Base-by-base conservation (phyloP, 2,113 vertebrate genomes). In the Apodemus speciosus region DNA sequence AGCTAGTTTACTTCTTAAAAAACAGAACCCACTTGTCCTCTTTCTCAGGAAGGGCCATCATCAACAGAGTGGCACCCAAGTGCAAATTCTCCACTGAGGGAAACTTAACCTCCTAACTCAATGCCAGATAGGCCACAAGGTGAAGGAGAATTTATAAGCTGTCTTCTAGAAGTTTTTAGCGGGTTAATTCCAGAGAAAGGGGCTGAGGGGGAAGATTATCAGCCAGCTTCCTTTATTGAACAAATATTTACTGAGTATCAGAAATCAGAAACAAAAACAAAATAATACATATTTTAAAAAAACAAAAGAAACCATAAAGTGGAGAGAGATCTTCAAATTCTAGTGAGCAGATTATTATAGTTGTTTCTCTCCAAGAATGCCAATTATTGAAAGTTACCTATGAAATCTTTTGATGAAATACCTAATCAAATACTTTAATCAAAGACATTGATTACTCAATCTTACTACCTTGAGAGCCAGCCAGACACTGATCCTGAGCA, bases 291-390 rank as follows among this genome's bases (percentile, higher is more conserved):
- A 35, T 68, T 68, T 68, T 68, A 15, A 51, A 73, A 13, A 43
- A 13, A 11, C 51, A 71, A 68, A 81, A 81, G 69, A 84, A 95
- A 77, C n/a, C 86, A 72, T 69, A 43, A 62, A 91, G 14, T 49
- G 69, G 73, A n/a, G 43, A 1, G 0, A 68, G 46, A 46, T 69
- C 93, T 92, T 92, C 72, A 83, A 91, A 91, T 84, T 84, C 46
- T 88, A 91, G 69, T 10, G 2, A 92, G 83, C 40, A 95, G 91
- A 14, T 75, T 93, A 90, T 79, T 89, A 85, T 92, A 95, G 87
- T 77, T 23, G 3, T 35, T 89, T 66, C 88, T 96, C 87, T 91
- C 30, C n/a, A 97, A 91, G 51, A 95, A 95, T 60, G 40, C 2
- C 60, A 83, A 15, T 27, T 30, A 62, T 49, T n/a, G 77, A 25